phyloP scores from a whole-genome alignment of 2,113 vertebrate species.

The Trichechus manatus region DNA sequence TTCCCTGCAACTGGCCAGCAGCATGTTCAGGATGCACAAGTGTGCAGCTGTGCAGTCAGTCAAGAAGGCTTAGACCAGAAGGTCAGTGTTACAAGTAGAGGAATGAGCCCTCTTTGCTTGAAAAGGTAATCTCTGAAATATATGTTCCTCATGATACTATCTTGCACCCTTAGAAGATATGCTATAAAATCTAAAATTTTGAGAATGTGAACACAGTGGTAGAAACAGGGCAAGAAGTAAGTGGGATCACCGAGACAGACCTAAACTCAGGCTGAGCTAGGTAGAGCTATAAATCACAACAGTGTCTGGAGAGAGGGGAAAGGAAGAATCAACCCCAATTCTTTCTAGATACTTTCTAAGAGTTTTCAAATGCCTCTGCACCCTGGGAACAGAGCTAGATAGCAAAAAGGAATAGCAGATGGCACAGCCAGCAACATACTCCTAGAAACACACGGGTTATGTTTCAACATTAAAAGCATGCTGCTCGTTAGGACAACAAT shows the following conservation, averaged over 20 bases:
- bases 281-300: not conserved
- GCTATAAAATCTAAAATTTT: not conserved
- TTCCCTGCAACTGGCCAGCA: accelerated
- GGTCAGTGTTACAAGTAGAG: not conserved
- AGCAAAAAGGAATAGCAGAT: slow-evolving; percentile 47
- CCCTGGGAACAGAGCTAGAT: slow-evolving; percentile 34
- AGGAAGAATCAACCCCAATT: not conserved
- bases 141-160: not conserved
- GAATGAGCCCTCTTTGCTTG: not conserved
- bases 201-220: not conserved
- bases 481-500: slow-evolving; percentile 59
- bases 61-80: not conserved
- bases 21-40: accelerated
- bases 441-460: slow-evolving; percentile 46
- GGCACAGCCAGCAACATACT: not conserved
- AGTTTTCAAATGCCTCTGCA: not conserved
- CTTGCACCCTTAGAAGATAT: not conserved
- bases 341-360: slow-evolving; percentile 1
- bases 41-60: accelerated
- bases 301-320: not conserved
- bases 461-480: slow-evolving; percentile 21
- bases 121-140: not conserved
- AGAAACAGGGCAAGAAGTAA: not conserved
- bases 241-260: not conserved
- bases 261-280: not conserved